Evolutionary conservation across 2,888 invertebrate genomes (phyloP).

Genomic region (Cryptosula pallasiana): DNA sequence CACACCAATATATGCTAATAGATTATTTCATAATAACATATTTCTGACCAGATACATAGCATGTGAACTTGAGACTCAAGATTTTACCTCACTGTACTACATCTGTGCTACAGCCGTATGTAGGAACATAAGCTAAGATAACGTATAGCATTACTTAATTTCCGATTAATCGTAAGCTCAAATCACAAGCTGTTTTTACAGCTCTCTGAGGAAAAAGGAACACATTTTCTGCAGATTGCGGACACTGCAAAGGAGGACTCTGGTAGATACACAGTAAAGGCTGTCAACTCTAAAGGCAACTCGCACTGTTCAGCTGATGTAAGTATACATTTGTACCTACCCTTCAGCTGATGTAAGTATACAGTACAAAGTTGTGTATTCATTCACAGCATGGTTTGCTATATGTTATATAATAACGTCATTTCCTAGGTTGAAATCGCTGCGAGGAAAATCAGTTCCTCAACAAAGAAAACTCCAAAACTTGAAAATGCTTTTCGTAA

Average conservation of each 20-base stretch:
- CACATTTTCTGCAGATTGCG: conserved; percentile 31
- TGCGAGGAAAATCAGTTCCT: not conserved
- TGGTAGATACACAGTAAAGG: conserved; percentile 39
- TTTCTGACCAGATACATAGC: too few relatives aligned
- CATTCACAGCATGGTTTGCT: not conserved
- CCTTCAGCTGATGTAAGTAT: too few relatives aligned
- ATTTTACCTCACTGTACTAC: too few relatives aligned
- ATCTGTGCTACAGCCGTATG: too few relatives aligned
- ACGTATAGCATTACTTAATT: too few relatives aligned
- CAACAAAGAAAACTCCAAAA: conserved; percentile 7
- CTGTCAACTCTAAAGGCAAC: conserved; percentile 35
- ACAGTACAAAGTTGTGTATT: too few relatives aligned
- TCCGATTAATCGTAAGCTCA: too few relatives aligned
- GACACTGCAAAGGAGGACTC: conserved; percentile 33
- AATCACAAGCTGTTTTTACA: not conserved
- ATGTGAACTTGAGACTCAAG: too few relatives aligned
- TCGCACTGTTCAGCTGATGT: conserved; percentile 10
- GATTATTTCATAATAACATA: too few relatives aligned
- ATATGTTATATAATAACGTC: not conserved
- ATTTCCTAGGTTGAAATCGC: conserved; percentile 19
- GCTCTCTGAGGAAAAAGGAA: not conserved
- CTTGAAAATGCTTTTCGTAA: not conserved
- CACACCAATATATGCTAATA: too few relatives aligned
- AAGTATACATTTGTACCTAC: too few relatives aligned
- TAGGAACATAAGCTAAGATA: too few relatives aligned